Base-by-base conservation (phyloP, 2,113 vertebrate genomes). In the Caranx ignobilis region DNA sequence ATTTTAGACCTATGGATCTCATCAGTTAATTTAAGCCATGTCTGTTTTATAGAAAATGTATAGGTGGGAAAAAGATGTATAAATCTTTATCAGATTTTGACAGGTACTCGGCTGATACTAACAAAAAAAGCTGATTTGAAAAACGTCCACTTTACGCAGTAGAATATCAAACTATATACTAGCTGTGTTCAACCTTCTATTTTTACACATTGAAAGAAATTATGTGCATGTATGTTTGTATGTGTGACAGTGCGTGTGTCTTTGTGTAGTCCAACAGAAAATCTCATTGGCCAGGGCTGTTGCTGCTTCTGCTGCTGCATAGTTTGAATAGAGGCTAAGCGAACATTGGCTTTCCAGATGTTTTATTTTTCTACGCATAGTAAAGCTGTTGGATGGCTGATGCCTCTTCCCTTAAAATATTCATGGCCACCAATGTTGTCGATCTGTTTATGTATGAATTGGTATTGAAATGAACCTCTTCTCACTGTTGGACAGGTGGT, bases 11-110 rank as follows among this genome's bases (percentile, higher is more conserved):
- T 86, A 74, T 92, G 87, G 79, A 90, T 88, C 89, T 88, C 89
- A 88, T 86, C 69, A 75, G 35, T 88, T 92, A 89, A 93, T 94
- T 92, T 91, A 92, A 93, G 89, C 86, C 88, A 93, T 94, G 91
- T 91, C 81, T 94, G 79, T 95, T 95, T 95, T 94, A 91, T 92
- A 93, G 91, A 92, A 88, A 90, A 90, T 91, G 87, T 92, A 91
- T 87, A 89, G 79, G 86, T 86, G 72, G 79, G 71, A 56, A 63
- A 77, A 84, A 76, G 69, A 86, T 93, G 85, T 93, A 87, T 91
- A 92, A 88, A 92, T 93, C 79, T 93, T 78, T 89, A 83, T 81
- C 68, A 7, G 71, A 71, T 91, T 88, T 90, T 73, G 85, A 91
- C 89, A 76, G 75, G 54, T 88, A 87, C 75, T 87, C 89, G 84